Evolutionary conservation across 2,888 invertebrate genomes (phyloP).

Genomic region (Allophyes oxyacanthae): DNA sequence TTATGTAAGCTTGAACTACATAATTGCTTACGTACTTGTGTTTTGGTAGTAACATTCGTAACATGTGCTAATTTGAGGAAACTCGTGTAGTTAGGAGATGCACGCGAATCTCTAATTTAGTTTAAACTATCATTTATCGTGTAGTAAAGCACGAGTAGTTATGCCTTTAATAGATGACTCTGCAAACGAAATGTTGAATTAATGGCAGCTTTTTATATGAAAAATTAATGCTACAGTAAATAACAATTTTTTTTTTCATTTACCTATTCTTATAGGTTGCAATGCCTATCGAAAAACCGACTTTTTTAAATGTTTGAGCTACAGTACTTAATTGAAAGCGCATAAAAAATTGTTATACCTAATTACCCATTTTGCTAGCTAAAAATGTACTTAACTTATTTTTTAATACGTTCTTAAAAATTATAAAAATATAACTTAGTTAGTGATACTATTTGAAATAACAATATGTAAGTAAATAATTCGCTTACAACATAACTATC

Average conservation of each 20-base stretch:
- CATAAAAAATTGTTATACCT: conserved; percentile 19
- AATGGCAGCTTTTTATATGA: not conserved
- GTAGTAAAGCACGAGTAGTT: conserved; percentile 8
- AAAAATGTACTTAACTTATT: no score
- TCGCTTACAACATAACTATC: no score
- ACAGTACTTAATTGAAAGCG: conserved; percentile 24
- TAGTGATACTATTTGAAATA: no score
- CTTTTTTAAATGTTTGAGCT: conserved; percentile 30
- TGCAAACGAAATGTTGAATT: conserved; percentile 2
- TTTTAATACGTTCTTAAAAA: no score
- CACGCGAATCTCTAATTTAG: conserved; percentile 60
- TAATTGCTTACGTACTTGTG: conserved; percentile 49
- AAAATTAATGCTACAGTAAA: no score
- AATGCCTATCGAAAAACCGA: conserved; percentile 5
- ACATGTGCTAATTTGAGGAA: conserved; percentile 60
- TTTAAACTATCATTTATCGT: conserved; percentile 32
- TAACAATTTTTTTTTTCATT: no score
- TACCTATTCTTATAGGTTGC: no score
- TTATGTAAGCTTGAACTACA: conserved; percentile 53
- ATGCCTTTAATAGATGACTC: conserved; percentile 8
- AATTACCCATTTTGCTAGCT: conserved; percentile 36
- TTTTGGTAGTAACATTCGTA: conserved; percentile 55
- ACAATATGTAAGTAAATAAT: no score
- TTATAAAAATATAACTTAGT: no score
- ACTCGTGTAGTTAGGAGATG: conserved; percentile 42